Evolutionary conservation across 2,888 invertebrate genomes (phyloP).

Genomic region (Pterobdella sp.): DNA sequence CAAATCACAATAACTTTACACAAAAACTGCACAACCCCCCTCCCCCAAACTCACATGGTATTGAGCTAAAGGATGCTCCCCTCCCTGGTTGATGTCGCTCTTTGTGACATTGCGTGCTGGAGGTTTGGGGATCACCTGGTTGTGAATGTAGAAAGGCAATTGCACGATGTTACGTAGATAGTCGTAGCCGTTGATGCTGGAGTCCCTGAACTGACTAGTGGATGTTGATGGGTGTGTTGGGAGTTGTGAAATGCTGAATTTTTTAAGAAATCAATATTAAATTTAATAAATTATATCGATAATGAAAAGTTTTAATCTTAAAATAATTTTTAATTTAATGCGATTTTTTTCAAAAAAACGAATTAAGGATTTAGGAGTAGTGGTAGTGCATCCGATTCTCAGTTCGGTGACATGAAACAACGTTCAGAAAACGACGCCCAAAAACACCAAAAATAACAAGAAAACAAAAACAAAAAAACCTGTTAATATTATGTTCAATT

Average conservation of each 20-base stretch:
- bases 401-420: no score
- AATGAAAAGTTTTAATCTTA: no score
- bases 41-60: constrained; percentile 17
- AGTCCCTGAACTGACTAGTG: constrained; percentile 62
- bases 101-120: constrained; percentile 22
- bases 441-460: not conserved
- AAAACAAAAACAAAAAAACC: not conserved
- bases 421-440: no score
- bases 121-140: constrained; percentile 73
- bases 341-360: no score
- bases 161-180: constrained; percentile 92
- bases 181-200: constrained; percentile 80
- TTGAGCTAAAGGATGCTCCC: not conserved
- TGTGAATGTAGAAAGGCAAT: constrained; percentile 93
- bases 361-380: not conserved
- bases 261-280: no score
- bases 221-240: no score
- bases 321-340: no score
- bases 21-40: not conserved
- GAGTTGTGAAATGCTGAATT: no score
- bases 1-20: not conserved
- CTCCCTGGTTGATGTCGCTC: constrained; percentile 23
- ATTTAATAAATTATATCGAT: no score
- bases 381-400: no score
- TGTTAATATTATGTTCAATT: constrained; percentile 48